Evolutionary conservation across 2,888 invertebrate species (phyloP).

Genomic region (Ctenicera cuprea): DNA sequence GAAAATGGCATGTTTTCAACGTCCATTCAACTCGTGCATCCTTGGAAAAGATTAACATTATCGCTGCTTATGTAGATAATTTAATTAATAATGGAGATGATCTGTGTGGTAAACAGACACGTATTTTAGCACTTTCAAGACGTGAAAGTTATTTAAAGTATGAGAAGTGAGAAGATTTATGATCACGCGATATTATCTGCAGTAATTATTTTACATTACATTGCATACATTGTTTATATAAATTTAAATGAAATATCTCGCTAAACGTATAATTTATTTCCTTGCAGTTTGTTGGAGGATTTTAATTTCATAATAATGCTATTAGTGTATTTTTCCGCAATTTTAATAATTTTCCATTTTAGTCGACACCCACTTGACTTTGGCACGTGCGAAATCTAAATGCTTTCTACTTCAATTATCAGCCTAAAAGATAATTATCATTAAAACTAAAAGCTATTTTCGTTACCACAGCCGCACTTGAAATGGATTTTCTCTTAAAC

Average conservation of each 20-base stretch:
- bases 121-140: not conserved
- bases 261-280: no score
- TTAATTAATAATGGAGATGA: constrained; percentile 12
- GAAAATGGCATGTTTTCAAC: not conserved
- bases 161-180: not conserved
- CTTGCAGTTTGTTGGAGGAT: no score
- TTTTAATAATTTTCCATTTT: no score
- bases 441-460: constrained; percentile 17
- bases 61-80: constrained; percentile 9
- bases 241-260: no score
- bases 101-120: not conserved
- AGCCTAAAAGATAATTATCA: constrained; percentile 13
- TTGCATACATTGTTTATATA: no score
- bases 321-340: no score
- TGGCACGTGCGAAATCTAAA: constrained; percentile 4
- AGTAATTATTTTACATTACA: no score
- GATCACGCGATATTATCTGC: not conserved
- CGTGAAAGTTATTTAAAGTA: not conserved
- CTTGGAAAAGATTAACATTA: constrained; percentile 15
- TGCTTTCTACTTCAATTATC: not conserved
- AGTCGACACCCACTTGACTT: not conserved
- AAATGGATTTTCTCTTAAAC: constrained; percentile 36
- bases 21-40: constrained; percentile 8
- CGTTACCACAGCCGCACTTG: constrained; percentile 8
- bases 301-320: no score